Evolutionary conservation across 2,113 vertebrate species (phyloP), one percentile per base, ranked within the genome.

Genomic region (Pluvianellus socialis): DNA sequence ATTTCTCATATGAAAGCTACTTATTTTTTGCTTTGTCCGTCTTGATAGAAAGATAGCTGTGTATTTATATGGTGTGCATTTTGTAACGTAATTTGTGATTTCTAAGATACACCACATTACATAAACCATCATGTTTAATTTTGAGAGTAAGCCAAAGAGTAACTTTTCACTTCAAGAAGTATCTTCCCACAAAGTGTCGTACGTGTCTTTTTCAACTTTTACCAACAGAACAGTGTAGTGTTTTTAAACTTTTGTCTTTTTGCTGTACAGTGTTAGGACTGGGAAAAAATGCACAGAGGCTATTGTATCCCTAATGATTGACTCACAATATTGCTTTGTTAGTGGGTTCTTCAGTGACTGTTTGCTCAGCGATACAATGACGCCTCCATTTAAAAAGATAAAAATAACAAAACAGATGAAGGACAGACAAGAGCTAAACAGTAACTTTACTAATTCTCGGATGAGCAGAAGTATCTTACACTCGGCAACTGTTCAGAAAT

Each of bases 111-210:
- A 75, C 50, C 42, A 82, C 42, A 62, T 68, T 80, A 49, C 82
- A 83, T 85, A 97, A 97, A 97, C 92, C 76, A 94, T 71, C 52
- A 32, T 30, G 30, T 61, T 86, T 88, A 81, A 75, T 86, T 93
- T 67, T 87, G 50, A 20, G 55, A 47, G 8, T 68, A 90, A 91
- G 73, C 76, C 91, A 79, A 93, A 66, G 22, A 84, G 40, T 79
- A 70, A 42, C 15, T 82, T 38, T 52, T 79, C 33, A 38, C 61
- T 86, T 86, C 53, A 91, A 35, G 47, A 72, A 83, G 8, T 27
- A 45, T 53, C 63, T 91, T 72, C 55, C 28, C 52, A 24, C 26
- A 4, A 79, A 75, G 15, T 68, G 8, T 56, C 14, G 26, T 65
- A 6, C 7, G 26, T 87, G 24, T 53, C 11, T 47, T 92, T 77